Evolutionary conservation across 2,113 vertebrate species (phyloP), one percentile per base, ranked within the genome.

Genomic region (Chloropsis cyanopogon): DNA sequence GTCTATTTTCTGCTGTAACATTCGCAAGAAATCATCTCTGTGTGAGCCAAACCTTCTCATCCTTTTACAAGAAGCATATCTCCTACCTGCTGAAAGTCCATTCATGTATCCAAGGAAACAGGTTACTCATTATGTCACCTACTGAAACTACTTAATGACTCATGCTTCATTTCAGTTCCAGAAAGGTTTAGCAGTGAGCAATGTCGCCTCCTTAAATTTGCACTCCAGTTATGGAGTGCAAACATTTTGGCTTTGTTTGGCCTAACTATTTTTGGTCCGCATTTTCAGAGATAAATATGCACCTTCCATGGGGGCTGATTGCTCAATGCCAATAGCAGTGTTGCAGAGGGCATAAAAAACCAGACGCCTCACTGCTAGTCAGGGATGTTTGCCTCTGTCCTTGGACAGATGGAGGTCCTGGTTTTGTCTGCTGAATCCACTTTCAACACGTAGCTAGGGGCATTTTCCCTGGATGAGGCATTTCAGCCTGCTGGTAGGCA

Each of bases 31-130:
- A 77, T 82, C 37, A 61, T 65, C 70, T 92, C 59, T 59, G 39
- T 91, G 70, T 80, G 82, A 96, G 49, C 53, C 49, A 89, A 24
- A 79, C 53, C 24, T 71, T 88, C 83, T 88, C 46, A 82, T 90
- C 54, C 42, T 96, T 95, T 94, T 73, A 60, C 44, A 94, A 92
- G 79, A 88, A 90, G 37, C 22, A n/a, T 60, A 59, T 82, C 90
- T 95, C 78, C 85, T 92, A 92, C 85, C 92, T 96, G 87, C 75
- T 82, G 86, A 73, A 95, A 93, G 85, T 93, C 87, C 76, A 71
- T 93, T 85, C 82, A 86, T 0, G 68, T 96, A 93, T 95, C 94
- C 94, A 94, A 94, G 95, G 95, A 93, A 96, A 96, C 93, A 86
- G 52, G 79, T 94, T 94, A 66, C 85, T 93, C 85, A 81, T 90